Evolutionary conservation across 2,888 invertebrate species (phyloP).

Genomic region (Proisotoma minuta): DNA sequence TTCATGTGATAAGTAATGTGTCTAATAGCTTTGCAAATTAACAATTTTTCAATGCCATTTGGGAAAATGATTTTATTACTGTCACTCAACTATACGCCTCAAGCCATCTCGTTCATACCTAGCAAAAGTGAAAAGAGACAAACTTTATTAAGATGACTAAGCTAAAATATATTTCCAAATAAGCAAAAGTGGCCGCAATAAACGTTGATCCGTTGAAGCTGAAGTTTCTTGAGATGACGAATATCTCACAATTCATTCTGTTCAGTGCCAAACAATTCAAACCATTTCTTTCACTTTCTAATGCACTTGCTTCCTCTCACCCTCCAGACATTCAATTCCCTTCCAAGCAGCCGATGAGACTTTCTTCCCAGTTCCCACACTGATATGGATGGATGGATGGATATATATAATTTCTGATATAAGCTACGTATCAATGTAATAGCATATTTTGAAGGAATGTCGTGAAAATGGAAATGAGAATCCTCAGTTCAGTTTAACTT

Average conservation of each 20-base stretch:
- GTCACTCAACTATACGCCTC: neutral
- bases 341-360: neutral
- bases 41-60: no score
- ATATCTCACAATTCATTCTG: neutral
- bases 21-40: no score
- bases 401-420: no score
- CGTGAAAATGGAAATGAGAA: neutral
- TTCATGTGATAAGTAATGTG: no score
- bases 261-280: slow-evolving; percentile 5
- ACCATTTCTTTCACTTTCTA: slow-evolving; percentile 1
- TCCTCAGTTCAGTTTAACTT: neutral
- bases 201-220: neutral
- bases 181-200: slow-evolving; percentile 16
- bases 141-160: slow-evolving; percentile 15
- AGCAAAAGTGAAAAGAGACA: slow-evolving; percentile 6
- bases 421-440: no score
- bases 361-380: neutral
- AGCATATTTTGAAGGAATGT: no score
- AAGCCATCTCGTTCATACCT: no score
- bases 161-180: no score
- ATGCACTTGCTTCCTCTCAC: neutral
- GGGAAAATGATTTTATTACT: neutral
- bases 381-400: neutral
- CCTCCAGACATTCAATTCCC: neutral
- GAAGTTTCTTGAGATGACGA: neutral